Evolutionary conservation across 2,113 vertebrate species (phyloP), one percentile per base, ranked within the genome.

Genomic region (Callospermophilus lateralis): DNA sequence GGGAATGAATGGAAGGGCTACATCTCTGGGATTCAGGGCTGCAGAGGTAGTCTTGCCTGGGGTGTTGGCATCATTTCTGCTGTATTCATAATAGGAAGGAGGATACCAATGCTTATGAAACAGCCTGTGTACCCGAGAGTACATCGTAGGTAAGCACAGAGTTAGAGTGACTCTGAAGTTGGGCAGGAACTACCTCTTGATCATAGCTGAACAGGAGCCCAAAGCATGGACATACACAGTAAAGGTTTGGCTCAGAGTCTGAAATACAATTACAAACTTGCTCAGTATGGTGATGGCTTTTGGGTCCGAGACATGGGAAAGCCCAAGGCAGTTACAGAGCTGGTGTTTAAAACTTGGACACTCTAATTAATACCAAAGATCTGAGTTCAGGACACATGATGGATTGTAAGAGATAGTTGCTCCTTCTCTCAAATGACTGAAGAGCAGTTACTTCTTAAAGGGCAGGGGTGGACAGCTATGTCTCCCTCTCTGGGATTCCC

Each of bases 121-220:
- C 11, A 34, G 15, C 10, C 63, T 48, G 19, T 15, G 32, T 19
- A 68, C 17, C 8, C 37, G 0, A 63, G 24, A 83, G 15, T 63
- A 7, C 4, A 83, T 16, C 37, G 32, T 34, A 48, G 7, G 12
- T 45, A 15, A 32, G 13, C 1, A 37, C 16, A 28, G n/a, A 67
- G 58, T 84, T 39, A 65, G 37, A 12, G 28, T 39, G 39, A 9
- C 61, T n/a, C 61, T 67, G 39, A 4, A 22, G 19, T 48, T 34
- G 34, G 42, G 19, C 24, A 19, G 19, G 9, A 19, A 37, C 28
- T 42, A 20, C 6, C 28, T 58, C 2, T 34, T n/a, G 42, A 3
- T 3, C 0, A 2, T 8, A 16, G 10, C 6, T 37, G 17, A 63
- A 22, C 39, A 19, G 32, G 53, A 20, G 11, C 22, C 1, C 2